Percentiles rank a stretch among this genome's conserved stretches.
These are phyloP conservation scores for Pseudorectes ferrugineus DNA, from an alignment of 2,113 vertebrate species.

Conservation along the genomic window DNA sequence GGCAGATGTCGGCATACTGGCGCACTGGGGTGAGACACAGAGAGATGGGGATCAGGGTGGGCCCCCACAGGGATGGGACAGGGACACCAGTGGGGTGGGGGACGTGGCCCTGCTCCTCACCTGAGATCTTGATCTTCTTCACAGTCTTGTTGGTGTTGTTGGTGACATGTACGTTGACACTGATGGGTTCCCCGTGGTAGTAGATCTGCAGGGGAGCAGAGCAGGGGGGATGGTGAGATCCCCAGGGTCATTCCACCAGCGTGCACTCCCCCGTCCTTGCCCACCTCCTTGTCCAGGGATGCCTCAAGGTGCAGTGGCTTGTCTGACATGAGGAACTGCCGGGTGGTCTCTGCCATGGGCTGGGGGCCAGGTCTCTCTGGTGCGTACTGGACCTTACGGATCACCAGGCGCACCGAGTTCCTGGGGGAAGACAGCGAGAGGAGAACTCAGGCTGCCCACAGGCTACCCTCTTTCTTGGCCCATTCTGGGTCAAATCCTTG, in stretches of 20 bases:
- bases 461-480: neutral
- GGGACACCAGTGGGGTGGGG: neutral
- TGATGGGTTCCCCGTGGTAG: constrained; percentile 96
- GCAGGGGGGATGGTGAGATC: neutral
- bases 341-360: constrained; percentile 90
- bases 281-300: constrained; percentile 89
- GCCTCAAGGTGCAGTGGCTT: constrained; percentile 93
- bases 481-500: neutral
- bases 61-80: fast-evolving
- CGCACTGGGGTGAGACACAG: constrained; percentile 74
- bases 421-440: constrained; percentile 8
- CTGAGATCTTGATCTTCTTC: constrained; percentile 97
- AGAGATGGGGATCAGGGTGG: fast-evolving
- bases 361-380: constrained; percentile 89
- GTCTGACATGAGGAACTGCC: constrained; percentile 96
- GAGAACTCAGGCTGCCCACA: fast-evolving
- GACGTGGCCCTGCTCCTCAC: neutral
- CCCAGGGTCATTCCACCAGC: fast-evolving
- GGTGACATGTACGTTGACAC: constrained; percentile 94
- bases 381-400: constrained; percentile 93
- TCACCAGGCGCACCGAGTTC: constrained; percentile 92
- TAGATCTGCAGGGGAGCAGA: constrained; percentile 80
- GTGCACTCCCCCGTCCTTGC: neutral
- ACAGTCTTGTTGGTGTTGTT: constrained; percentile 98
- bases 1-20: constrained; percentile 95